These are phyloP conservation scores for Carettochelys insculpta DNA, from an alignment of 2,113 vertebrate genomes.

Conservation along the genomic window DNA sequence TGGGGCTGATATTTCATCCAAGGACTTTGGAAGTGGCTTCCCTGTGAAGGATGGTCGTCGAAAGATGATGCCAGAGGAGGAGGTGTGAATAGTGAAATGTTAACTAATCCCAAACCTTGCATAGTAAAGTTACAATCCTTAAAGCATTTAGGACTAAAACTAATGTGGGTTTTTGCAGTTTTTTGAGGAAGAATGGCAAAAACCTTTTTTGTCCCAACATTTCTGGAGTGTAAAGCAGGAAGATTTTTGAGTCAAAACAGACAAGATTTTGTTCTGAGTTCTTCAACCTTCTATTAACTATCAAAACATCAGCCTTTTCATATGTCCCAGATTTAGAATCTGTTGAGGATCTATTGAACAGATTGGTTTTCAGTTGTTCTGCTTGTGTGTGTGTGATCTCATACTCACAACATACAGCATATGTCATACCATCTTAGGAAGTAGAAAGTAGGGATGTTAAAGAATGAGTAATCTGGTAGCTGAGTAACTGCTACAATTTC, in stretches of 20 bases:
- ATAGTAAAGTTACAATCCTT: neutral
- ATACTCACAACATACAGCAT: neutral
- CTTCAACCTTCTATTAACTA: neutral
- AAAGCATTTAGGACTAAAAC: constrained; percentile 16
- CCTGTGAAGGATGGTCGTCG: constrained; percentile 89
- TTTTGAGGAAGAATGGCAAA: neutral
- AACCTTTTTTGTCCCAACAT: neutral
- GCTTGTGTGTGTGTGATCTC: neutral
- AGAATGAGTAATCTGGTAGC: too few species aligned
- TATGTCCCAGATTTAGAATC: neutral
- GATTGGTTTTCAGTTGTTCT: neutral
- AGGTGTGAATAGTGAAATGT: constrained; percentile 79
- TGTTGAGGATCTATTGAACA: neutral
- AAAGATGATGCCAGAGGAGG: constrained; percentile 92
- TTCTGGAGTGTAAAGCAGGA: neutral
- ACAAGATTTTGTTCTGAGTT: neutral
- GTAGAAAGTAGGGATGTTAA: too few species aligned
- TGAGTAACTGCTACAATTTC: too few species aligned
- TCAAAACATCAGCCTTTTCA: neutral
- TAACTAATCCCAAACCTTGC: neutral
- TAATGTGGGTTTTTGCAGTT: neutral
- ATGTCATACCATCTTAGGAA: neutral
- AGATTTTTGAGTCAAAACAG: neutral
- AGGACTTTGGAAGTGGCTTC: constrained; percentile 96
- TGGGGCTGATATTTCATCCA: constrained; percentile 96